Base-by-base conservation (phyloP, 2,113 vertebrate species). In the Oncorhynchus mykiss region DNA sequence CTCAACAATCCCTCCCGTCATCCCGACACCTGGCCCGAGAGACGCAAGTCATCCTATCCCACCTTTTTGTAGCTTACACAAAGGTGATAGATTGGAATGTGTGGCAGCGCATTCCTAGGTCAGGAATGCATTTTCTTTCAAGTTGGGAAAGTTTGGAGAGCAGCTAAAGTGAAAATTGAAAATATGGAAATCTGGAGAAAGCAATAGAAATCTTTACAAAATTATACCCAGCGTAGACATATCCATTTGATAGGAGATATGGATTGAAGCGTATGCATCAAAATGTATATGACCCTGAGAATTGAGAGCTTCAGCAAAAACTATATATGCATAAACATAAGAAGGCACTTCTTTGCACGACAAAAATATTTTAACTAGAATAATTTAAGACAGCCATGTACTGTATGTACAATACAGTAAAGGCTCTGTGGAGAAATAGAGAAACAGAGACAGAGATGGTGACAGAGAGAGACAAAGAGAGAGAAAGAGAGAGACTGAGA, bases 151-250 rank as follows among this genome's bases (percentile, higher is more conserved):
- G 34, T 77, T 71, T 64, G 67, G 39, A 31, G 60, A 66, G 70
- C 64, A 62, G 75, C 68, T 27, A 54, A 71, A 70, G 75, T 77
- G 75, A 77, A 77, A 77, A 77, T 77, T 49, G 67, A 71, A 77
- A 77, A 77, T 77, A 77, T 77, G 75, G 75, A 71, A 77, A 77
- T 77, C 13, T 16, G 18, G 14, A 66, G 60, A 77, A 77, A 39
- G 25, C 59, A 18, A 54, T 66, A 54, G 60, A 77, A 77, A 71
- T 77, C 48, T 12, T 45, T 45, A 45, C 39, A 51, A 25, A 71
- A 49, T 71, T 54, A 54, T 54, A 77, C 69, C 29, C 39, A 34
- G 31, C 18, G 20, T 67, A 14, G 71, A 73, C 24, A 59, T 68
- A 73, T 65, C 31, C 24, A n/a, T 60, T 73, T 72, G 65, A 73